phyloP scores from a whole-genome alignment of 2,113 vertebrate genomes.

The Abramis brama region DNA sequence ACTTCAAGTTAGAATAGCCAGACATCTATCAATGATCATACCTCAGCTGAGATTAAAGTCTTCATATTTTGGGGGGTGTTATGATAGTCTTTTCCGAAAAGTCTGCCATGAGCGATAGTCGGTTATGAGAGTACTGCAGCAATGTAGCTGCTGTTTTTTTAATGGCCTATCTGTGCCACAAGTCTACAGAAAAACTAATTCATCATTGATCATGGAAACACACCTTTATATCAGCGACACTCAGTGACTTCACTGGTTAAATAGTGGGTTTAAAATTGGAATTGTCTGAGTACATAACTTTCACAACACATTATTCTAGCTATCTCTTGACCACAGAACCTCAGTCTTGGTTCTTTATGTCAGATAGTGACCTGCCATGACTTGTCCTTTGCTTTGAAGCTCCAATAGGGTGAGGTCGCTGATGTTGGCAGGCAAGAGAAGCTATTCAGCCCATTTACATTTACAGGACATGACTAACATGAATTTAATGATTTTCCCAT shows the following conservation, averaged over 20 bases:
- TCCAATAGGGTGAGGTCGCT: conserved; percentile 41
- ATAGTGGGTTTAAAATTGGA: neutral
- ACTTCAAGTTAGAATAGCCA: neutral
- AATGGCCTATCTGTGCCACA: neutral
- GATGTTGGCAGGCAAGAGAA: neutral
- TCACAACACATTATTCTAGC: neutral
- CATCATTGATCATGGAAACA: neutral
- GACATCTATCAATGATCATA: neutral
- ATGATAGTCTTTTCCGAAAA: neutral
- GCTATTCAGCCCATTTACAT: neutral
- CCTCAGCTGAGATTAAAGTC: neutral
- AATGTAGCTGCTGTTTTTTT: neutral
- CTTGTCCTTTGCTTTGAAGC: conserved; percentile 60
- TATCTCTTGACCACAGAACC: neutral
- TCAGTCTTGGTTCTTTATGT: conserved; percentile 38
- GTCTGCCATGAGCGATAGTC: neutral
- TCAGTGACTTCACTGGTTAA: neutral
- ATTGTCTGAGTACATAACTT: neutral
- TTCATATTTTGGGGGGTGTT: neutral
- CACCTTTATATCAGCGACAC: neutral
- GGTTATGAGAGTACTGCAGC: neutral
- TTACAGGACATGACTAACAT: neutral
- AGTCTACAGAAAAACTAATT: no score
- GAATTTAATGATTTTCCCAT: neutral
- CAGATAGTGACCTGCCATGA: conserved; percentile 51